Evolutionary conservation across 1,140 invertebrate genomes (phyloP).

Genomic region (Himalopsyche phryganea): DNA sequence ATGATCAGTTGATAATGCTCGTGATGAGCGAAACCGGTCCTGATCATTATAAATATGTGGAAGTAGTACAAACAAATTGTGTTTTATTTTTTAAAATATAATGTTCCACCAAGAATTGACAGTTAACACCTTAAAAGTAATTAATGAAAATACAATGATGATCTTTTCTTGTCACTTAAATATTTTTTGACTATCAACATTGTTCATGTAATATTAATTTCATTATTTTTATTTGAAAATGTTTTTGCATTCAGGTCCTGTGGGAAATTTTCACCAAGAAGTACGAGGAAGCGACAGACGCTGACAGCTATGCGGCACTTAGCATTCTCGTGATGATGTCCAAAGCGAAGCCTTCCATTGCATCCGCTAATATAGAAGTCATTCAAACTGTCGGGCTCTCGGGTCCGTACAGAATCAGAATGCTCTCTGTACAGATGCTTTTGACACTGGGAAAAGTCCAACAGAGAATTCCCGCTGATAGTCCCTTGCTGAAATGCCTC

Average conservation of each 20-base stretch:
- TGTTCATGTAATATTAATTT: too few species aligned
- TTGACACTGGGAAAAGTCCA: conserved; percentile 42
- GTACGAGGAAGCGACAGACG: conserved; percentile 62
- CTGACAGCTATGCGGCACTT: conserved; percentile 67
- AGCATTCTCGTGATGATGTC: conserved; percentile 69
- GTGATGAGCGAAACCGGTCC: too few species aligned
- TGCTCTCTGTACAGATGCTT: conserved; percentile 42
- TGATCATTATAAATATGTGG: too few species aligned
- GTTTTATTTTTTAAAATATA: too few species aligned
- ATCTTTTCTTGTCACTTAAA: too few species aligned
- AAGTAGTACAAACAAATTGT: too few species aligned
- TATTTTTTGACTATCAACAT: too few species aligned
- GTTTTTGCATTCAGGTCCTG: conserved; percentile 54
- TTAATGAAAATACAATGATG: too few species aligned
- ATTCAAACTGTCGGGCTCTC: conserved; percentile 52
- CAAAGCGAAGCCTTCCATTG: conserved; percentile 55
- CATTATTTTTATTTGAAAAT: background rate
- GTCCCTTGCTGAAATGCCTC: conserved; percentile 40
- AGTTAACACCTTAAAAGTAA: too few species aligned
- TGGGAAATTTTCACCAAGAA: conserved; percentile 81
- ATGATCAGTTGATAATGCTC: too few species aligned
- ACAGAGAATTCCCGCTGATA: conserved; percentile 43
- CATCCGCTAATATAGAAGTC: conserved; percentile 51
- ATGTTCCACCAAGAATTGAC: too few species aligned
- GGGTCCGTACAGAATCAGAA: conserved; percentile 43